These are phyloP conservation scores for Xylota segnis DNA, from an alignment of 2,888 invertebrate species.

Conservation along the genomic window DNA sequence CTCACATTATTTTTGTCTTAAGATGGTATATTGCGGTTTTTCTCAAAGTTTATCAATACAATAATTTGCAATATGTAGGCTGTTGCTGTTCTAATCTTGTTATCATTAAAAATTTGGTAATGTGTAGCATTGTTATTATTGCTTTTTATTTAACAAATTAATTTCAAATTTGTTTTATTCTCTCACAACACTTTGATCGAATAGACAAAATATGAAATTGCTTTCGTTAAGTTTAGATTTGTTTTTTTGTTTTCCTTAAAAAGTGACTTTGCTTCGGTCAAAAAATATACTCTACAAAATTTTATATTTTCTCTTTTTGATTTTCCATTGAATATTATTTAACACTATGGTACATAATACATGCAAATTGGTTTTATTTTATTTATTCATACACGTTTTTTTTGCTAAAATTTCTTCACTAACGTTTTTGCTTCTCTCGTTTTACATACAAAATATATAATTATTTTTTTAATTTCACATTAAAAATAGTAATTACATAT, in stretches of 20 bases:
- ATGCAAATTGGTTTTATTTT: conserved; percentile 68
- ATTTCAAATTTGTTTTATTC: conserved; percentile 22
- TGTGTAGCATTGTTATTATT: conserved; percentile 63
- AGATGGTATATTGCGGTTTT: conserved; percentile 72
- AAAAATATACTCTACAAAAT: conserved; percentile 68
- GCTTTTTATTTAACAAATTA: conserved; percentile 47
- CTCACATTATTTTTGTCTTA: conserved; percentile 68
- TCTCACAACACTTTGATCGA: conserved; percentile 58
- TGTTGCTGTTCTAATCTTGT: conserved; percentile 59
- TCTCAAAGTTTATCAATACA: conserved; percentile 65
- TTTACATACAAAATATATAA: conserved; percentile 70
- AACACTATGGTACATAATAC: conserved; percentile 73
- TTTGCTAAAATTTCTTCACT: conserved; percentile 40
- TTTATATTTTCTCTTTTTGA: conserved; percentile 75
- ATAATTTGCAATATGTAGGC: conserved; percentile 64
- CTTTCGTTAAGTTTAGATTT: conserved; percentile 44
- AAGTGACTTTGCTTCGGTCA: conserved; percentile 50
- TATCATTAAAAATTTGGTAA: conserved; percentile 66
- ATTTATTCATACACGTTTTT: not conserved
- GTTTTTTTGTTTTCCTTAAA: conserved; percentile 22
- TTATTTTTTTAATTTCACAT: conserved; percentile 57
- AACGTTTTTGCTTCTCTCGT: conserved; percentile 61
- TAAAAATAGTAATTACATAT: conserved; percentile 55
- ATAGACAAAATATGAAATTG: conserved; percentile 73
- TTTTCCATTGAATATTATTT: conserved; percentile 50